phyloP scores from a whole-genome alignment of 2,888 invertebrate species.

The Tachystola acroxantha region DNA sequence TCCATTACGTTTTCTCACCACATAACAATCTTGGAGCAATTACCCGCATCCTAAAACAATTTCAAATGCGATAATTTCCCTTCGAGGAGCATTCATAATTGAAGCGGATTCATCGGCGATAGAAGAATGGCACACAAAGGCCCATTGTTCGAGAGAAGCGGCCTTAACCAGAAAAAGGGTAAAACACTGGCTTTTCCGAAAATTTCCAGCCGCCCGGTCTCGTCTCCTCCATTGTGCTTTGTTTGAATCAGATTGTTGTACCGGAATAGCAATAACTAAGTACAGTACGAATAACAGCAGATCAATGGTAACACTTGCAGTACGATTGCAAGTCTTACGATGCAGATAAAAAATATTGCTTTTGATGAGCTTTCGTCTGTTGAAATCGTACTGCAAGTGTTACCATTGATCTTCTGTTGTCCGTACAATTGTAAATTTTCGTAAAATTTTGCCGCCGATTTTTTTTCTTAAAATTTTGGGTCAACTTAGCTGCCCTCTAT shows the following conservation, averaged over 20 bases:
- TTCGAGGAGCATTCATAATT: conserved; percentile 10
- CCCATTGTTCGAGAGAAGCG: conserved; percentile 27
- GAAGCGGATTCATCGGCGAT: conserved; percentile 24
- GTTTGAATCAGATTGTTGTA: conserved; percentile 4
- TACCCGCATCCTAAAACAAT: conserved; percentile 15
- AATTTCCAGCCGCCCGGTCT: conserved; percentile 14
- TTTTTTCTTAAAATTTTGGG: too few relatives aligned
- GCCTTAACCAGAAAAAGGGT: conserved; percentile 23
- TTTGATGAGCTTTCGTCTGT: too few relatives aligned
- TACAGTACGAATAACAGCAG: too few relatives aligned
- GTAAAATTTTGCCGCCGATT: too few relatives aligned
- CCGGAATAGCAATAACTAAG: background rate
- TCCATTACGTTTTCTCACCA: background rate
- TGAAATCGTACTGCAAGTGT: too few relatives aligned
- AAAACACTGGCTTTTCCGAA: conserved; percentile 20
- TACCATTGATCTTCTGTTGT: too few relatives aligned
- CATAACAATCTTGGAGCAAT: conserved; percentile 6
- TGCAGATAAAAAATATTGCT: too few relatives aligned
- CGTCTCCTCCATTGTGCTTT: conserved; percentile 16
- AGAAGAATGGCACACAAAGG: conserved; percentile 30
- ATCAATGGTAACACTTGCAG: too few relatives aligned
- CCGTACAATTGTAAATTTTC: too few relatives aligned
- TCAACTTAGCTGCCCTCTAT: too few relatives aligned
- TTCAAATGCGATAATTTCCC: conserved; percentile 9
- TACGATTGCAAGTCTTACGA: too few relatives aligned